phyloP scores from a whole-genome alignment of 2,888 invertebrate genomes.

The Drepana falcataria region DNA sequence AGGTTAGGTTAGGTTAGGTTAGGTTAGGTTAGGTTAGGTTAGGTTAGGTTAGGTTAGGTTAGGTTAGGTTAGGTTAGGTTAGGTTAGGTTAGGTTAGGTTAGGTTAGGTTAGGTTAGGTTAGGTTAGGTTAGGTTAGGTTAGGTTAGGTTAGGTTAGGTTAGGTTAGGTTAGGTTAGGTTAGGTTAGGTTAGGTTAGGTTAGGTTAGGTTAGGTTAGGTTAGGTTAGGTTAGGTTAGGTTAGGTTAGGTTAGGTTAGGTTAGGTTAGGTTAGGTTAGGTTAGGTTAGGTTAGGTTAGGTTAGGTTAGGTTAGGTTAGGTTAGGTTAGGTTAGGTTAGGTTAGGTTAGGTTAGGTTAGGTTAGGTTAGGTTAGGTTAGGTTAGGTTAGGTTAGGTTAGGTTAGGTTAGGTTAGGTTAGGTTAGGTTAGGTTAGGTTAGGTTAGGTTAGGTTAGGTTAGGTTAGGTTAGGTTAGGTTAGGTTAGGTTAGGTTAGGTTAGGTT shows the following conservation, averaged over 20 bases:
- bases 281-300: constrained; percentile 12
- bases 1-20: constrained; percentile 12
- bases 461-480: constrained; percentile 11
- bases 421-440: constrained; percentile 11
- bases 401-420: constrained; percentile 11
- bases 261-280: constrained; percentile 11
- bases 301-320: constrained; percentile 9
- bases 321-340: constrained; percentile 11
- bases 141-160: constrained; percentile 12
- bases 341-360: constrained; percentile 11
- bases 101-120: constrained; percentile 11
- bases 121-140: constrained; percentile 12
- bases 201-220: constrained; percentile 12
- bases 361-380: constrained; percentile 10
- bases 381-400: constrained; percentile 9
- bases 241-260: constrained; percentile 12
- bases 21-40: constrained; percentile 12
- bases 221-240: constrained; percentile 12
- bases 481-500: constrained; percentile 10
- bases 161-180: constrained; percentile 12
- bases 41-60: constrained; percentile 11
- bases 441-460: constrained; percentile 11
- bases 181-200: constrained; percentile 12
- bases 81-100: constrained; percentile 12
- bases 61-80: constrained; percentile 12